phyloP scores from a whole-genome alignment of 2,888 invertebrate species.

The Xylota sylvarum region DNA sequence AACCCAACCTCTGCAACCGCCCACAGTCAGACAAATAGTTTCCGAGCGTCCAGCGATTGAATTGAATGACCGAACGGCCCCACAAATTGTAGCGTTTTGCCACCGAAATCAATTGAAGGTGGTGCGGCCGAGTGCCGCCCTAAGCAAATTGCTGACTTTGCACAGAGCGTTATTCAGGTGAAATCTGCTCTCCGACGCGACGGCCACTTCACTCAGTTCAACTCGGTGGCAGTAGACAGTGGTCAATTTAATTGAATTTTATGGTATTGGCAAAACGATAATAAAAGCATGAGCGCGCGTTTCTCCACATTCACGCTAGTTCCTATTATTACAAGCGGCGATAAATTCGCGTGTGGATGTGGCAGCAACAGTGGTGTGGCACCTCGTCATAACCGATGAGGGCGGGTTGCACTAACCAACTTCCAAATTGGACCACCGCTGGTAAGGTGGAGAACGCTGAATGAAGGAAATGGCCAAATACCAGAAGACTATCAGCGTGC shows the following conservation, averaged over 20 bases:
- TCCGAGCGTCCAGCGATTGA: slow-evolving; percentile 40
- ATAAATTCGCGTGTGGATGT: slow-evolving; percentile 27
- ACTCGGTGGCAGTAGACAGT: slow-evolving; percentile 54
- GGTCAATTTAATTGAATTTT: slow-evolving; percentile 76
- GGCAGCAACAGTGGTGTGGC: slow-evolving; percentile 16
- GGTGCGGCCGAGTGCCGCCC: slow-evolving; percentile 52
- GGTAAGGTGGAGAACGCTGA: slow-evolving; percentile 36
- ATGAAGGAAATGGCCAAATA: slow-evolving; percentile 59
- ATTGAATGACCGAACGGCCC: slow-evolving; percentile 56
- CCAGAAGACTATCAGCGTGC: slow-evolving; percentile 44
- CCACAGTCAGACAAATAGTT: slow-evolving; percentile 41
- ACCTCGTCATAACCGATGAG: slow-evolving; percentile 71
- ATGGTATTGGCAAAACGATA: slow-evolving; percentile 66
- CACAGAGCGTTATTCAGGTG: slow-evolving; percentile 27
- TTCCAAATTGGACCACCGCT: slow-evolving; percentile 60
- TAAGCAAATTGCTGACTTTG: slow-evolving; percentile 55
- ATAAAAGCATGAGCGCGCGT: slow-evolving; percentile 40
- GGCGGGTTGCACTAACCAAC: slow-evolving; percentile 50
- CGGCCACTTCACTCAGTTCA: slow-evolving; percentile 31
- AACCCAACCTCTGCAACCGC: slow-evolving; percentile 57
- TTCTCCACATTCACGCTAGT: not conserved
- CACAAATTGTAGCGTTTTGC: slow-evolving; percentile 71
- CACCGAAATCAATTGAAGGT: slow-evolving; percentile 73
- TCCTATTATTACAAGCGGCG: slow-evolving; percentile 29
- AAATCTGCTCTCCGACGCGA: slow-evolving; percentile 46